A percentile compares a stretch with the other conserved stretches of the same genome.
Conservation (phyloP, 2,797 vertebrate genomes). For the Manis pentadactyla region DNA sequence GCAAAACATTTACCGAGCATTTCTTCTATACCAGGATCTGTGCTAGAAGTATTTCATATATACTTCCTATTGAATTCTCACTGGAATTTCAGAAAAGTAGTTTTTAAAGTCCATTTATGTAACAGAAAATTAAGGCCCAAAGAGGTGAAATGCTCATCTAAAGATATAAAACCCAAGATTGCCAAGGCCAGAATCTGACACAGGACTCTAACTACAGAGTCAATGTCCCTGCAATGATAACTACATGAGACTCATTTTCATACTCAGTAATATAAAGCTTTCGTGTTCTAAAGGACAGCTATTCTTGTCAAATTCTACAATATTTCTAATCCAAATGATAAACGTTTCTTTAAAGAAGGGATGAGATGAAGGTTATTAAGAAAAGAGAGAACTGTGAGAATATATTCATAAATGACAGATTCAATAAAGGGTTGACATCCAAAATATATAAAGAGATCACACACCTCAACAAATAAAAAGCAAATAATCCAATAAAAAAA, state of each 20-base stretch:
- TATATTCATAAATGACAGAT: too few relatives aligned
- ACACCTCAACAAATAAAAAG: too few relatives aligned
- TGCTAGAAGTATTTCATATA: neutral
- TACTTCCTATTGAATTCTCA: neutral
- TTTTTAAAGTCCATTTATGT: neutral
- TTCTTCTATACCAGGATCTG: neutral
- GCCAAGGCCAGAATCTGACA: neutral
- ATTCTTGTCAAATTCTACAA: neutral
- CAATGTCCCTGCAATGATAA: neutral
- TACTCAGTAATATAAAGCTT: neutral
- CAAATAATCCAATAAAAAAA: too few relatives aligned
- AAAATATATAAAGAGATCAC: too few relatives aligned
- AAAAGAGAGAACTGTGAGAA: neutral
- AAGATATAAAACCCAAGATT: conserved; percentile 21
- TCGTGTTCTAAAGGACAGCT: neutral
- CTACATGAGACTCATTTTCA: neutral
- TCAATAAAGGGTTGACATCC: too few relatives aligned
- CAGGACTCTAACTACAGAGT: neutral
- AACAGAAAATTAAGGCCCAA: neutral
- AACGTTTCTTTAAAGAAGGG: neutral
- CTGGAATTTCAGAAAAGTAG: neutral
- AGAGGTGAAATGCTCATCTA: neutral
- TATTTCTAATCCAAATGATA: conserved; percentile 26
- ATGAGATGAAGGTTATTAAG: neutral
- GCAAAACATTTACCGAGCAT: neutral